phyloP scores from a whole-genome alignment of 2,797 vertebrate species.

The Centropyge bicolor region DNA sequence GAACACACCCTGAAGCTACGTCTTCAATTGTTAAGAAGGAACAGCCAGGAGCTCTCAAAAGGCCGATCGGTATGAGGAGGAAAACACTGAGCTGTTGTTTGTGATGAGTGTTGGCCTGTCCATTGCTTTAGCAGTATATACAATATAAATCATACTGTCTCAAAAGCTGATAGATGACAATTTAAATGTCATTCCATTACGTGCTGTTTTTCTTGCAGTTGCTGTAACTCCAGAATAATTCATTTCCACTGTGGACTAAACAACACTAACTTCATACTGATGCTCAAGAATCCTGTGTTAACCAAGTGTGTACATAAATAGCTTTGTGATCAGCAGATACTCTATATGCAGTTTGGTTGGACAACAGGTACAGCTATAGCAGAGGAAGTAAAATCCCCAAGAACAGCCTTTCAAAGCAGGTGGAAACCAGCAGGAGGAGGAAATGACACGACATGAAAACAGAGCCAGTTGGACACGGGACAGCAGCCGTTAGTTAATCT shows the following conservation, averaged over 20 bases:
- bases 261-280: neutral
- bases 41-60: neutral
- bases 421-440: slow-evolving; percentile 62
- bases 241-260: neutral
- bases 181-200: neutral
- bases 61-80: neutral
- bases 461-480: slow-evolving; percentile 54
- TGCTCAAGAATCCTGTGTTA: neutral
- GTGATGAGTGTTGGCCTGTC: neutral
- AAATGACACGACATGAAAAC: slow-evolving; percentile 48
- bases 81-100: neutral
- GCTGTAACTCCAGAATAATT: neutral
- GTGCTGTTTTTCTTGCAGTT: neutral
- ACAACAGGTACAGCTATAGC: slow-evolving; percentile 18
- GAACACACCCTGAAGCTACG: neutral
- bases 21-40: neutral
- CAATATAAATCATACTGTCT: neutral
- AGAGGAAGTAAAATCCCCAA: slow-evolving; percentile 37
- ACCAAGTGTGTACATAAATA: slow-evolving; percentile 1
- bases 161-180: neutral
- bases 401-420: slow-evolving; percentile 62
- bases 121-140: too few relatives aligned
- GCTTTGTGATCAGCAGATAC: slow-evolving; percentile 2
- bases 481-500: slow-evolving; percentile 44
- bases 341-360: neutral